Evolutionary conservation across 2,797 vertebrate genomes (phyloP).

Genomic region (Lepus townsendii): DNA sequence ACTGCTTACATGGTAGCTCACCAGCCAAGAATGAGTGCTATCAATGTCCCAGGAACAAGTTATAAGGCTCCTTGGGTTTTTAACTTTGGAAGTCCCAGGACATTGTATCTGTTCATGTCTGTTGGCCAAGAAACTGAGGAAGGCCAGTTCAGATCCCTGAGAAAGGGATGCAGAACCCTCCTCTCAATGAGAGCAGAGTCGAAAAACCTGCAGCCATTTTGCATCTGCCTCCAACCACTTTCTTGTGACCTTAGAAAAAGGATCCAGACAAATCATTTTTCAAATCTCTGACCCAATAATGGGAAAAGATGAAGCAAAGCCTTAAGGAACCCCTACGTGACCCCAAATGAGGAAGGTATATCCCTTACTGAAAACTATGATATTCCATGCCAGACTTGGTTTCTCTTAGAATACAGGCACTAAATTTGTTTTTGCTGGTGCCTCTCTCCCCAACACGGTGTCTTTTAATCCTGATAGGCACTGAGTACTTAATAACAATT

Average conservation of each 20-base stretch:
- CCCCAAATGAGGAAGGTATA: not conserved
- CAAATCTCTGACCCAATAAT: constrained; percentile 32
- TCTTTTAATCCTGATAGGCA: constrained; percentile 5
- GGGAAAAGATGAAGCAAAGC: not conserved
- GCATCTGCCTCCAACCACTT: constrained; percentile 26
- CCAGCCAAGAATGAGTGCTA: not conserved
- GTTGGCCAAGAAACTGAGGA: constrained; percentile 32
- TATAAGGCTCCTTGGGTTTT: not conserved
- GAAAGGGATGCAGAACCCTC: not conserved
- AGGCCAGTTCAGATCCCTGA: constrained; percentile 36
- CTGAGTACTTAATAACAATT: not conserved
- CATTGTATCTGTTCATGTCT: not conserved
- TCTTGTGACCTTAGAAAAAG: constrained; percentile 51
- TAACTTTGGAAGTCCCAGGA: not conserved
- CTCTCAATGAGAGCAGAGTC: not conserved
- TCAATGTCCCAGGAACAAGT: not conserved
- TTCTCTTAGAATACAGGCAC: constrained; percentile 47
- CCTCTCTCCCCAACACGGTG: not conserved
- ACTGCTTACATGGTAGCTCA: not conserved
- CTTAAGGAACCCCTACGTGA: not conserved
- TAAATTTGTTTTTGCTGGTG: constrained; percentile 21
- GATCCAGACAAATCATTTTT: constrained; percentile 40
- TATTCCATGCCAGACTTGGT: not conserved
- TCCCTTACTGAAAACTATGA: constrained; percentile 1
- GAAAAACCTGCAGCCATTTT: not conserved